These are phyloP conservation scores for Variabilichromis moorii DNA, from an alignment of 2,113 vertebrate species.

Conservation along the genomic window DNA sequence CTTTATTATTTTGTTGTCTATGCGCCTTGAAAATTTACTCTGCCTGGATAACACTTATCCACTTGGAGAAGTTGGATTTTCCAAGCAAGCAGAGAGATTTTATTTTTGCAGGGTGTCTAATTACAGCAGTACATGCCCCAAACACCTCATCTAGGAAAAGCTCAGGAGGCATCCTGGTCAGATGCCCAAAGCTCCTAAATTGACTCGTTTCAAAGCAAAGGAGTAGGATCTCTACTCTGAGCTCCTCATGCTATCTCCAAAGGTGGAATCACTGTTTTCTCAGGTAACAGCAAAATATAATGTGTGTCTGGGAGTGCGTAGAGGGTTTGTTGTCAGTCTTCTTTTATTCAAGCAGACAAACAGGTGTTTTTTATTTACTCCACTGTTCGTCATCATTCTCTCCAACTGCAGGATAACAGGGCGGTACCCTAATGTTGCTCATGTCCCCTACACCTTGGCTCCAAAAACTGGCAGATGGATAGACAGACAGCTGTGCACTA, in stretches of 20 bases:
- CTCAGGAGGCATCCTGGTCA: neutral
- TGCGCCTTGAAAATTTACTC: neutral
- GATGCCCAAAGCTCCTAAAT: neutral
- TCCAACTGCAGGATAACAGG: neutral
- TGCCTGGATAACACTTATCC: neutral
- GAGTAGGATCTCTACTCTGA: neutral
- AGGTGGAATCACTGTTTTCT: neutral
- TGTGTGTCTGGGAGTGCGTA: neutral
- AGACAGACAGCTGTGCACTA: slow-evolving; percentile 46
- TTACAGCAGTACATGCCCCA: neutral
- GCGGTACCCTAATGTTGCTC: neutral
- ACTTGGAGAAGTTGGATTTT: neutral
- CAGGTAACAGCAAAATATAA: neutral
- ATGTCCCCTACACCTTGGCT: slow-evolving; percentile 4
- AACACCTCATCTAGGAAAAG: neutral
- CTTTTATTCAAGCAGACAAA: neutral
- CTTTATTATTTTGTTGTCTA: neutral
- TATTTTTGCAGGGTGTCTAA: neutral
- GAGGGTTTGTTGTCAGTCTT: neutral
- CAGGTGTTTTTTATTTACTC: neutral
- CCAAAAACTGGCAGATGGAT: slow-evolving; percentile 33
- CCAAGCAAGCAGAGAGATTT: neutral
- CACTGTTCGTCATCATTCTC: neutral
- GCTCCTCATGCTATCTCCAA: neutral
- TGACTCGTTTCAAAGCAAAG: neutral